Evolutionary conservation across 2,888 invertebrate species (phyloP).

Genomic region (Stratiomys singularior): DNA sequence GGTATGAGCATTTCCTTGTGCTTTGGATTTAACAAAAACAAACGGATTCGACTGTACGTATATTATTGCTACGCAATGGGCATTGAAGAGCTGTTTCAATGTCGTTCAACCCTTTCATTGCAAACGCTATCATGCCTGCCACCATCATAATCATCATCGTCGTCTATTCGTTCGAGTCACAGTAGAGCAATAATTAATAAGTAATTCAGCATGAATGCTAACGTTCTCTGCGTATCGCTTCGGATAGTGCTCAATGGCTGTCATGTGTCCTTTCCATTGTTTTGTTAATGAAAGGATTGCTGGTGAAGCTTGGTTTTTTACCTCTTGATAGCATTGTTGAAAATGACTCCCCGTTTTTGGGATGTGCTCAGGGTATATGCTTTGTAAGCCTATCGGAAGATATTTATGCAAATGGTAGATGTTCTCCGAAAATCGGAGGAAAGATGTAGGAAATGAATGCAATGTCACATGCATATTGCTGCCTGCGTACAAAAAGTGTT

Average conservation of each 20-base stretch:
- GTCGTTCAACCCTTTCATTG: not conserved
- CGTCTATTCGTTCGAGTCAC: conserved; percentile 19
- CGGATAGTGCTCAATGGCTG: conserved; percentile 11
- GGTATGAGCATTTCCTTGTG: not conserved
- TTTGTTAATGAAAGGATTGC: conserved; percentile 1
- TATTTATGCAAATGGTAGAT: no score
- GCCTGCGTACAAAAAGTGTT: no score
- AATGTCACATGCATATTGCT: no score
- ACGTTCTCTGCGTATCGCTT: conserved; percentile 41
- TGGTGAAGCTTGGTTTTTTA: conserved; percentile 21
- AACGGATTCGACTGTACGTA: conserved; percentile 14
- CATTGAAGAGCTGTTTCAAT: not conserved
- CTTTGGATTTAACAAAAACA: not conserved
- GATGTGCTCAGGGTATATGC: not conserved
- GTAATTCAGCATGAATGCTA: conserved; percentile 46
- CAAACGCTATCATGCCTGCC: not conserved
- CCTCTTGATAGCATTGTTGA: not conserved
- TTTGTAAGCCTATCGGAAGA: not conserved
- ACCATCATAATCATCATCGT: not conserved
- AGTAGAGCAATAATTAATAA: conserved; percentile 46
- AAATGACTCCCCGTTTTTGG: conserved; percentile 16
- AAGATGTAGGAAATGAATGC: no score
- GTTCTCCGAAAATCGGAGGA: no score
- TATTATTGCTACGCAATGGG: conserved; percentile 24
- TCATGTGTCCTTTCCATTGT: conserved; percentile 23